These are phyloP conservation scores for Paradoxurus hermaphroditus DNA, from an alignment of 2,113 vertebrate genomes.

Conservation along the genomic window DNA sequence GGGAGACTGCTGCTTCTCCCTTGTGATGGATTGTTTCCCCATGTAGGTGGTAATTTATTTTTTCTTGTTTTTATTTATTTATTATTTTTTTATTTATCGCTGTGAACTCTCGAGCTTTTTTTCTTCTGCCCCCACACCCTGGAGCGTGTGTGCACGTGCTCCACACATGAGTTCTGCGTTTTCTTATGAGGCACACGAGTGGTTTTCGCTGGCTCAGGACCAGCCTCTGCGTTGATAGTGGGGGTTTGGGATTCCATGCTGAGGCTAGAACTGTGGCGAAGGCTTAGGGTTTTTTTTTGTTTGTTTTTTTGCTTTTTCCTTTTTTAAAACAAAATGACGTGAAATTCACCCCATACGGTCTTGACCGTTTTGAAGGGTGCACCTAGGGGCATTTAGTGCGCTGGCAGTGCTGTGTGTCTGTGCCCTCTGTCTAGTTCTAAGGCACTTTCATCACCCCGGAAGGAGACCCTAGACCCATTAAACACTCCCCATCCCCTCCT, in stretches of 20 bases:
- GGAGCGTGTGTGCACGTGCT: neutral
- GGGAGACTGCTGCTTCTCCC: neutral
- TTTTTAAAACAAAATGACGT: neutral
- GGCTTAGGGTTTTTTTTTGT: neutral
- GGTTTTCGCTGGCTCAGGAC: neutral
- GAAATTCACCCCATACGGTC: neutral
- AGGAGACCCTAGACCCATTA: neutral
- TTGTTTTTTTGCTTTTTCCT: neutral
- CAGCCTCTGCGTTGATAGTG: neutral
- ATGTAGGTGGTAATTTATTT: neutral
- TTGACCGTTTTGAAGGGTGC: neutral
- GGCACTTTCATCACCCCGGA: neutral
- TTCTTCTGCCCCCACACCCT: fast-evolving
- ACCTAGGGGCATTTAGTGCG: neutral
- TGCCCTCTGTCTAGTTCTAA: neutral
- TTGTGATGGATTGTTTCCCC: neutral
- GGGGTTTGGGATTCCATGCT: neutral
- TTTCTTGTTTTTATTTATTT: neutral
- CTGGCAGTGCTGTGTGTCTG: neutral
- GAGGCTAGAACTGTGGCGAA: neutral
- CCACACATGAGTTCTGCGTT: neutral
- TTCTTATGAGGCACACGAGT: neutral
- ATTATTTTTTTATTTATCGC: neutral
- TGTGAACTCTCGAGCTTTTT: neutral
- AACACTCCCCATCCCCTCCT: neutral